Conservation (phyloP, 2,113 vertebrate genomes). For the Cygnus atratus region DNA sequence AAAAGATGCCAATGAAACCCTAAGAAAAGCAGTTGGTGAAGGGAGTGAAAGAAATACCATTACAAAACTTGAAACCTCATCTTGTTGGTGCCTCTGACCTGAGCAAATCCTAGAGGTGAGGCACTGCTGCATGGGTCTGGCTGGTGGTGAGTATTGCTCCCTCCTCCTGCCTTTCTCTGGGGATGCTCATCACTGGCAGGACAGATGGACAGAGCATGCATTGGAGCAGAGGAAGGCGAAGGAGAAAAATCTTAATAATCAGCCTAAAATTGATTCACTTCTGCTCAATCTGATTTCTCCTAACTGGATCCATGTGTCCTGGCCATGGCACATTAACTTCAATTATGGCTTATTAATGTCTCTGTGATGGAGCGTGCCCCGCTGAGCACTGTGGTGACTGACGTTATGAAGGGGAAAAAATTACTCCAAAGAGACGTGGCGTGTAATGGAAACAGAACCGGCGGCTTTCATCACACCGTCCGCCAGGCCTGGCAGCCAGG, state of each 20-base stretch:
- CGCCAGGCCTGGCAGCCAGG: conserved; percentile 71
- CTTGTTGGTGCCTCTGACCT: background rate
- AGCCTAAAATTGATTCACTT: conserved; percentile 36
- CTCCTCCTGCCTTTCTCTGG: background rate
- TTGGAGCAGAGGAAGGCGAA: background rate
- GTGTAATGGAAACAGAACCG: background rate
- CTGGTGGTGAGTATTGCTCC: background rate
- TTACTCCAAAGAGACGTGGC: background rate
- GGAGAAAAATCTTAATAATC: background rate
- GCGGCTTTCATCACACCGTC: conserved; percentile 35
- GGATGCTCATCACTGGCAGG: background rate
- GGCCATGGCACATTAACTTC: conserved; percentile 73
- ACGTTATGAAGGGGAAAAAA: conserved; percentile 29
- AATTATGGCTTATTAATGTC: conserved; percentile 76
- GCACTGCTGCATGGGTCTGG: background rate
- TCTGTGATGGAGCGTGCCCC: background rate
- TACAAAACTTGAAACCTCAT: background rate
- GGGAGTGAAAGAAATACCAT: background rate
- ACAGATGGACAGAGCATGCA: background rate
- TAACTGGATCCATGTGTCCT: conserved; percentile 59
- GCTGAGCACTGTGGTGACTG: conserved; percentile 1
- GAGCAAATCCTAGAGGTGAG: background rate
- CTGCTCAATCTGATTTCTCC: conserved; percentile 28
- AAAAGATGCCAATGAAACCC: background rate
- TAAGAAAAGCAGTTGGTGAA: background rate